Conservation (phyloP, 92 coral and sea anemone genomes). For the Zoanthus sociatus region DNA sequence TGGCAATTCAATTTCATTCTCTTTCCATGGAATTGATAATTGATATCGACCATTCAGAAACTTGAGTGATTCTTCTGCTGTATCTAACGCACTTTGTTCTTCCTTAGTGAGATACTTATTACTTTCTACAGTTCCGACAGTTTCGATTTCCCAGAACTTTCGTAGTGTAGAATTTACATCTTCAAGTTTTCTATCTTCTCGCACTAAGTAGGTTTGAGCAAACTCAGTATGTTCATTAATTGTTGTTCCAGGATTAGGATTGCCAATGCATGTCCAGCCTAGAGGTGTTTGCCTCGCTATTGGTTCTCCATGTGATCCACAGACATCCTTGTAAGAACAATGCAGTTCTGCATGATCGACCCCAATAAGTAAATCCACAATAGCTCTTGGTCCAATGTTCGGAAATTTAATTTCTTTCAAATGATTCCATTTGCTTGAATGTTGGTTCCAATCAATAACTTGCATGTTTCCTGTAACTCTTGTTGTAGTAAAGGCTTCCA, state of each 20-base stretch:
- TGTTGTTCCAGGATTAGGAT: conserved; percentile 6
- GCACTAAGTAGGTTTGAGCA: conserved; percentile 28
- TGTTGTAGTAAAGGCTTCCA: conserved; percentile 57
- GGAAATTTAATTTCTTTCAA: conserved; percentile 60
- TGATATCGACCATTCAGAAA: too few relatives aligned
- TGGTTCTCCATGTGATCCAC: conserved; percentile 40
- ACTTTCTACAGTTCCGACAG: conserved; percentile 15
- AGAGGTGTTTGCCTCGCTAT: conserved; percentile 46
- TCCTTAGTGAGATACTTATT: neutral
- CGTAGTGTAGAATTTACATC: conserved; percentile 23
- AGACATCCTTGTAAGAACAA: conserved; percentile 36
- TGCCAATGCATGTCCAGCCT: conserved; percentile 48
- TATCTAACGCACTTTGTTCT: conserved; percentile 12
- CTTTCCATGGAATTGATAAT: too few relatives aligned
- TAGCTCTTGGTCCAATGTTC: conserved; percentile 15
- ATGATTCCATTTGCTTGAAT: conserved; percentile 57
- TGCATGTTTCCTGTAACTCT: conserved; percentile 73
- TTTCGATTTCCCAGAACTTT: conserved; percentile 50
- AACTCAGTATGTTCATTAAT: neutral
- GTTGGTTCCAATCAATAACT: conserved; percentile 64
- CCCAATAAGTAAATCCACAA: conserved; percentile 45
- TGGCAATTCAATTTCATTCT: neutral
- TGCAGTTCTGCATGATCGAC: conserved; percentile 46
- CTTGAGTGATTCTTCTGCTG: too few relatives aligned
- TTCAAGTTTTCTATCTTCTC: neutral